Evolutionary conservation across 2,797 vertebrate species (phyloP).

Genomic region (Hybognathus amarus): DNA sequence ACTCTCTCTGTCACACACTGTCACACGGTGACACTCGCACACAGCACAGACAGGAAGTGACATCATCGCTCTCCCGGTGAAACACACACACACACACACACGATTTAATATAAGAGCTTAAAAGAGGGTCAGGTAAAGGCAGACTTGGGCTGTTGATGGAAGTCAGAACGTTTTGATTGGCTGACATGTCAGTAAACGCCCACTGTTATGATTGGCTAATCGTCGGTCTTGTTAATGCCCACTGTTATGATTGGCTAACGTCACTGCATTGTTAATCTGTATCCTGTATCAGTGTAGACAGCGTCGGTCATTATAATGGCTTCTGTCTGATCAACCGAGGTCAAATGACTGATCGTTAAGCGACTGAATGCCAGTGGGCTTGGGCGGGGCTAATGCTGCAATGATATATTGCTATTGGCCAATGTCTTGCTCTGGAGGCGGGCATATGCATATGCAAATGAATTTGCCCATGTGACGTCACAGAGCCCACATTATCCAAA

Average conservation of each 20-base stretch:
- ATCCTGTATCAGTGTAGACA: too few species aligned
- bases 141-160: constrained; percentile 64
- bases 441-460: neutral
- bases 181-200: too few species aligned
- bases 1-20: neutral
- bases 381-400: neutral
- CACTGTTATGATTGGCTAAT: too few species aligned
- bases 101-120: constrained; percentile 80
- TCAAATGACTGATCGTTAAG: too few species aligned
- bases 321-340: too few species aligned
- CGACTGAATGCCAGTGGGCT: too few species aligned
- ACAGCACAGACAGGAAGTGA: neutral
- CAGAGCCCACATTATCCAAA: neutral
- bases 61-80: neutral
- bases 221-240: too few species aligned
- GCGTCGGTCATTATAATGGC: too few species aligned
- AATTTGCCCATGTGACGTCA: neutral
- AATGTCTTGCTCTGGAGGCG: neutral
- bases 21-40: neutral
- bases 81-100: neutral
- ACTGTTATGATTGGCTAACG: too few species aligned
- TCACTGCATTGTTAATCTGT: too few species aligned
- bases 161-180: neutral
- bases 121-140: constrained; percentile 80
- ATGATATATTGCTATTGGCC: neutral